Evolutionary conservation across 1,140 invertebrate species (phyloP).

Genomic region (Tetragonula clypearis): DNA sequence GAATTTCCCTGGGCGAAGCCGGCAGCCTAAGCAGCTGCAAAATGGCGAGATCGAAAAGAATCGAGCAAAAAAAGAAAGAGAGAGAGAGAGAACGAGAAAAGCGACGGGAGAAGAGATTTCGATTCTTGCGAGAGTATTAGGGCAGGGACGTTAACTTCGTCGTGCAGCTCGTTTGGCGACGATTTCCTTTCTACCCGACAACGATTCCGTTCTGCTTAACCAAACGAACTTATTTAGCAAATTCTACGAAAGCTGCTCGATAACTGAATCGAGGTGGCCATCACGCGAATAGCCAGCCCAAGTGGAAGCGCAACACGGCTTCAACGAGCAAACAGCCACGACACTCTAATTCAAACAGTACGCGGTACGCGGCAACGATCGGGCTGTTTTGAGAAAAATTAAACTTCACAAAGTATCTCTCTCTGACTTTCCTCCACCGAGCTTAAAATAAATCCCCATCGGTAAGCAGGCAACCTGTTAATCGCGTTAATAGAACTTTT

Average conservation of each 20-base stretch:
- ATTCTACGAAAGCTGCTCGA: background rate
- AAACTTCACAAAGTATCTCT: background rate
- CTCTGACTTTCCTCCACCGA: background rate
- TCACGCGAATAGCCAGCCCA: background rate
- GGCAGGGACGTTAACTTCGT: background rate
- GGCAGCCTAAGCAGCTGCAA: background rate
- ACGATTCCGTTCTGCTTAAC: background rate
- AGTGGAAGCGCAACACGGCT: background rate
- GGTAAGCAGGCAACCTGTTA: background rate
- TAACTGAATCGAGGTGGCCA: background rate
- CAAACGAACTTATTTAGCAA: background rate
- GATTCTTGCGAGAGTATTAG: slow-evolving; percentile 12
- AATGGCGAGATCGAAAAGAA: background rate
- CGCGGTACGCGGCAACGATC: background rate
- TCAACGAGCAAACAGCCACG: background rate
- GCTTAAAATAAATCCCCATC: slow-evolving; percentile 2
- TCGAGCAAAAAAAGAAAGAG: no score
- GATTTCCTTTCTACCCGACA: background rate
- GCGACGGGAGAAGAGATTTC: slow-evolving; percentile 5
- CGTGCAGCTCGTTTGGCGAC: background rate
- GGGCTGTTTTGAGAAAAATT: background rate
- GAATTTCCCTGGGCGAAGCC: slow-evolving; percentile 20
- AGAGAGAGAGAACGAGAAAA: background rate
- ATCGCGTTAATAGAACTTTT: background rate
- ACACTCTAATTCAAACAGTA: background rate